Evolutionary conservation across 2,797 vertebrate genomes (phyloP), one percentile per base, ranked within the genome.

Genomic region (Ara ararauna): DNA sequence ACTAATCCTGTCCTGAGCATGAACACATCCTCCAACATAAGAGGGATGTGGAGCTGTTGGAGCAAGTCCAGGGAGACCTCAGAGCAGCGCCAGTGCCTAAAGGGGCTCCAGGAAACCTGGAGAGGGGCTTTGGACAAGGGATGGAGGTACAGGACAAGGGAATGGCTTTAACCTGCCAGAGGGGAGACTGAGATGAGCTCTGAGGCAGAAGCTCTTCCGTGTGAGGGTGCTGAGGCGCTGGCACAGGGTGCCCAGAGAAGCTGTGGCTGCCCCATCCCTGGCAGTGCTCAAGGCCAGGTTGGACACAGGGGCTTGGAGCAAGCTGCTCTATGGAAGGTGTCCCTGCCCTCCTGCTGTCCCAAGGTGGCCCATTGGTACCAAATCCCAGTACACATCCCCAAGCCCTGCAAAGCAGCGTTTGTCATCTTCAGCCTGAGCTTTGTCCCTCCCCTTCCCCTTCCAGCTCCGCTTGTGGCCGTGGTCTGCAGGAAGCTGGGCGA

Each of bases 381-480:
- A 40, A 23, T 44, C 32, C 53, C 58, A 5, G 0, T 1, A 7
- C 38, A 13, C 10, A 9, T 13, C 13, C 61, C 87, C 44, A 2
- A 12, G 13, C n/a, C 70, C 60, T 21, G 13, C 29, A 7, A 6
- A 58, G 53, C 7, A 5, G 27, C 16, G 8, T 7, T 3, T 32
- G 44, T 5, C 38, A 5, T 9, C 42, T 10, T 0, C 19, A 10
- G 14, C 11, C 38, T 5, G 3, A 72, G 20, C 4, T 8, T 10
- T 77, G 15, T 51, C 60, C 36, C 12, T 22, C 30, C 19, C 27
- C 19, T 54, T 32, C 89, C 30, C 87, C 48, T 84, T 62, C 17
- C 61, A 94, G 99, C 99, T 72, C 99, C 99, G 1, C 83, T 99
- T 27, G 99, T 98, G 66, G 98, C 98, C 8, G 85, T 98, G 62